Percentiles rank a stretch among this genome's conserved stretches.
Evolutionary conservation across 2,888 invertebrate genomes (phyloP).

Genomic region (Cyclophora punctaria): DNA sequence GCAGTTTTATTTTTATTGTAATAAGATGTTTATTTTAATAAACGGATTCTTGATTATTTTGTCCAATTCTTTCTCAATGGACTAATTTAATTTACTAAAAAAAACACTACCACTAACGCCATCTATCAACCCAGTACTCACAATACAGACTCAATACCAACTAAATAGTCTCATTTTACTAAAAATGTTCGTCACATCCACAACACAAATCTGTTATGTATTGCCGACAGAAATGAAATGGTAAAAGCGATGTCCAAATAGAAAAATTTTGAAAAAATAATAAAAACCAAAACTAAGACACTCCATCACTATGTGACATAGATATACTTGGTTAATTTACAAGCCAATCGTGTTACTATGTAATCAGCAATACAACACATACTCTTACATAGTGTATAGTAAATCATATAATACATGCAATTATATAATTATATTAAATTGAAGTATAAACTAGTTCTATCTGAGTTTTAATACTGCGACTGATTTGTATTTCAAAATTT

Average conservation of each 20-base stretch:
- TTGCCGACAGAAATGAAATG: slow-evolving; percentile 58
- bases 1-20: no score
- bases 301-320: slow-evolving; percentile 3
- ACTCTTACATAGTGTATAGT: slow-evolving; percentile 12
- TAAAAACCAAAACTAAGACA: slow-evolving; percentile 4
- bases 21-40: no score
- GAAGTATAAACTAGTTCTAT: no score
- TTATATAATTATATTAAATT: slow-evolving; percentile 9
- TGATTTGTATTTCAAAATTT: slow-evolving; percentile 14
- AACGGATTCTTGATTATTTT: no score
- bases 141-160: no score
- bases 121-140: no score
- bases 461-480: no score
- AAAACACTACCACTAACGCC: no score
- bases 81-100: no score
- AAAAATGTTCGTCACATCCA: slow-evolving; percentile 20
- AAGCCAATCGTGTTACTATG: slow-evolving; percentile 55
- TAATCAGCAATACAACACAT: slow-evolving; percentile 59
- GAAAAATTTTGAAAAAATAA: slow-evolving; percentile 42
- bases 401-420: slow-evolving; percentile 18
- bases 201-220: slow-evolving; percentile 47
- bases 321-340: slow-evolving; percentile 16
- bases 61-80: no score
- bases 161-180: no score
- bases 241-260: slow-evolving; percentile 43